Conservation (phyloP, 2,797 vertebrate species). For the Margarornis squamiger region DNA sequence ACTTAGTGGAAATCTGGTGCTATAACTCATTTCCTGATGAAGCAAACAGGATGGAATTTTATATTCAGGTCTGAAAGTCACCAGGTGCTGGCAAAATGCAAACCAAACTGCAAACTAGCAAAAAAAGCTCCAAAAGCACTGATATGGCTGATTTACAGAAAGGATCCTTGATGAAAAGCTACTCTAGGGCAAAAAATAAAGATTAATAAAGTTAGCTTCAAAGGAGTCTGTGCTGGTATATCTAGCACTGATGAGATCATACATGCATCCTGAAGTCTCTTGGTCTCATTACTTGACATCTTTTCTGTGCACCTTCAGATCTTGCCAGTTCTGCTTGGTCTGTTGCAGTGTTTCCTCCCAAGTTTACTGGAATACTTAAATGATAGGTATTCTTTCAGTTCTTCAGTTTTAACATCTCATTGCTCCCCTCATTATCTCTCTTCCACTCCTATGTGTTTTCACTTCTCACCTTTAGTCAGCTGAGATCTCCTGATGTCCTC, state of each 20-base stretch:
- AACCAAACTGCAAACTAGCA: not conserved
- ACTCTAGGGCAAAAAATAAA: not conserved
- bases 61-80: not conserved
- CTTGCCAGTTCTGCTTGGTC: not conserved
- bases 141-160: rapidly evolving
- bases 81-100: not conserved
- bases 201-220: not conserved
- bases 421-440: not conserved
- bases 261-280: not conserved
- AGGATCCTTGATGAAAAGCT: not conserved
- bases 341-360: not conserved
- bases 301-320: not conserved
- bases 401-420: not conserved
- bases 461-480: not conserved
- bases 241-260: not conserved
- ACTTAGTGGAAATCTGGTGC: not conserved
- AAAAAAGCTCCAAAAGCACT: not conserved
- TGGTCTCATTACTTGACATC: not conserved
- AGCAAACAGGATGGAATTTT: not conserved
- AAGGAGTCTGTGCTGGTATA: not conserved
- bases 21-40: not conserved
- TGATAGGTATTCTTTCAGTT: not conserved
- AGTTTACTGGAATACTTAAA: not conserved
- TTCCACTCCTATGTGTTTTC: not conserved
- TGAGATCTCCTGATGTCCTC: not conserved